These are phyloP conservation scores for Calliphora vomitoria DNA, from an alignment of 2,888 invertebrate genomes.

Conservation along the genomic window DNA sequence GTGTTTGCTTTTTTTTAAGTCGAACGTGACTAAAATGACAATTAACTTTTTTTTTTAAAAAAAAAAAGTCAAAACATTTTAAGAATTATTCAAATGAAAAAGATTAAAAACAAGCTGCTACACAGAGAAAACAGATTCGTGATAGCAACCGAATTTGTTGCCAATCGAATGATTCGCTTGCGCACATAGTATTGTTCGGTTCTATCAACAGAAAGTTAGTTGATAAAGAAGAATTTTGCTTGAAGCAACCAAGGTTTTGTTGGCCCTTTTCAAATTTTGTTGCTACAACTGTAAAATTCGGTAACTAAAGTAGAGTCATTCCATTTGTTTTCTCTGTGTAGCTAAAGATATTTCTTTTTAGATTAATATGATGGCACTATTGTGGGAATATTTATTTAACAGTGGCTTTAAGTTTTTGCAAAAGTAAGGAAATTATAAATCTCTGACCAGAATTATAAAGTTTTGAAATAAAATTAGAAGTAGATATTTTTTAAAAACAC, in stretches of 20 bases:
- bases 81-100: constrained; percentile 17
- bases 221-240: too few relatives aligned
- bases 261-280: too few relatives aligned
- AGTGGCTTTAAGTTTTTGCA: not conserved
- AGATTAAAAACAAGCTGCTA: not conserved
- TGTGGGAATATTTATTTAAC: constrained; percentile 5
- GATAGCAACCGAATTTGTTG: too few relatives aligned
- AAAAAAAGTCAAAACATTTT: constrained; percentile 23
- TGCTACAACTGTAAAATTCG: too few relatives aligned
- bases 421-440: not conserved
- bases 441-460: not conserved
- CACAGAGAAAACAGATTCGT: too few relatives aligned
- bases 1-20: not conserved
- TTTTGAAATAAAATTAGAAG: not conserved
- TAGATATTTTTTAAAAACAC: not conserved
- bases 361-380: not conserved
- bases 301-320: too few relatives aligned
- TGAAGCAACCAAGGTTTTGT: too few relatives aligned
- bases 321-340: too few relatives aligned
- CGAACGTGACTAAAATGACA: constrained; percentile 23
- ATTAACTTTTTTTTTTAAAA: not conserved
- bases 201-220: too few relatives aligned
- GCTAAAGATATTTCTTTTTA: not conserved
- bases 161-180: too few relatives aligned
- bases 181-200: too few relatives aligned